Evolutionary conservation across 2,888 invertebrate genomes (phyloP), one percentile per base, ranked within the genome.

Genomic region (Dasysyrphus tricinctus): DNA sequence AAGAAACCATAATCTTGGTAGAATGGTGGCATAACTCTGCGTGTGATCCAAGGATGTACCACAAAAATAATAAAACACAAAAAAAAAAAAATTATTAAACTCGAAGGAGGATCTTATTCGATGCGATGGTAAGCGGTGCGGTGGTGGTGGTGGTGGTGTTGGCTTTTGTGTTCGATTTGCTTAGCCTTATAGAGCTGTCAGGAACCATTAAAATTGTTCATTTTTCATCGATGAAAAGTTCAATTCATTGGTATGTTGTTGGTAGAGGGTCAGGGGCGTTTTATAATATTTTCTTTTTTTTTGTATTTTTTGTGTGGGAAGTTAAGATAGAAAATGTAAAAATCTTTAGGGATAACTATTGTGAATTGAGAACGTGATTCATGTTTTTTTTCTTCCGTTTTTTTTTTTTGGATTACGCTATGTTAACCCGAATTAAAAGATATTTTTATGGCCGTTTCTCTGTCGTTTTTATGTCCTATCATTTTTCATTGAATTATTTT

Each of bases 161-260:
- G 73, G 85, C 74, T 74, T 81, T 81, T 77, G 72, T 81, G 61
- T 85, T 77, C 77, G 81, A 81, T 85, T 85, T 85, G 85, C 77
- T 81, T 81, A 81, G 85, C 81, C 47, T 81, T 74, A 85, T 85
- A 74, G 73, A 85, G 69, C 85, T 85, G 85, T 85, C 85, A 85
- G 77, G 73, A 85, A 69, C 81, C 81, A 85, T 85, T 77, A 81
- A 77, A 77, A 63, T 63, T 61, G 77, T 81, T 81, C 85, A 85
- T 85, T 85, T 85, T 85, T 85, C 85, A 85, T 85, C 77, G 80
- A 81, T 81, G 77, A 56, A 81, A 78, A 81, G 81, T 81, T 85
- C 77, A 77, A 85, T 85, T 85, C 77, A 81, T 56, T 61, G 63
- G 37, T 42, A 8, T 14, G 6, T 14, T n/a, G 44, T 32, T 6